Evolutionary conservation across 2,888 invertebrate genomes (phyloP).

Genomic region (Phoronis australis): DNA sequence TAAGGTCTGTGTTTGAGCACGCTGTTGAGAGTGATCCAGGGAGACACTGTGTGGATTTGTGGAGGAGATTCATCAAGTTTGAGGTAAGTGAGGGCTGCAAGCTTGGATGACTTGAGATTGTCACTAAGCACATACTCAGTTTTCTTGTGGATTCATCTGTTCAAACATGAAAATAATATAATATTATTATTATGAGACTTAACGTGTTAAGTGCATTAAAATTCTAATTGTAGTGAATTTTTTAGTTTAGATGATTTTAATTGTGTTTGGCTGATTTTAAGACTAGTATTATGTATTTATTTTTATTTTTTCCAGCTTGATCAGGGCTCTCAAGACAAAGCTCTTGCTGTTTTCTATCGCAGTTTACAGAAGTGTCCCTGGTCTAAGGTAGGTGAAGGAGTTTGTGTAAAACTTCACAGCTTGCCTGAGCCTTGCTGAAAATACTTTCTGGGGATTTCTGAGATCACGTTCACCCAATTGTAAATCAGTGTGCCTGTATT

Average conservation of each 20-base stretch:
- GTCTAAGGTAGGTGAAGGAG: conserved; percentile 51
- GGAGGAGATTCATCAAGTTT: conserved; percentile 50
- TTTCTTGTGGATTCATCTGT: too few species aligned
- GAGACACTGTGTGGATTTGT: conserved; percentile 47
- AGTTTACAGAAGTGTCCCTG: conserved; percentile 53
- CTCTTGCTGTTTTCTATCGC: conserved; percentile 50
- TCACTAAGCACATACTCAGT: too few species aligned
- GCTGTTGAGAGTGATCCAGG: conserved; percentile 21
- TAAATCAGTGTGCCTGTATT: too few species aligned
- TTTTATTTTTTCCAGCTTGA: conserved; percentile 24
- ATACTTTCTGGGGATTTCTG: too few species aligned
- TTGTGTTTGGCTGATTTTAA: not conserved
- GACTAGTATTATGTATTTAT: not conserved
- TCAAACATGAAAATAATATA: too few species aligned
- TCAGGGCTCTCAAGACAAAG: conserved; percentile 25
- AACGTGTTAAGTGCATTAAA: too few species aligned
- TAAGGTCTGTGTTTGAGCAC: conserved; percentile 43
- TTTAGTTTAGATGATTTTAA: not conserved
- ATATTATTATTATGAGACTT: too few species aligned
- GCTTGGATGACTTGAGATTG: too few species aligned
- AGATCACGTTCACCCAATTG: too few species aligned
- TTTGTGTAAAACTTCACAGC: too few species aligned
- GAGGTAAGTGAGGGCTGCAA: conserved; percentile 32
- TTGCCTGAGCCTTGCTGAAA: too few species aligned
- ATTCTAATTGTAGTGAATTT: too few species aligned